These are phyloP conservation scores for Microplitis deprimator DNA, from an alignment of 2,888 invertebrate species.

Conservation along the genomic window DNA sequence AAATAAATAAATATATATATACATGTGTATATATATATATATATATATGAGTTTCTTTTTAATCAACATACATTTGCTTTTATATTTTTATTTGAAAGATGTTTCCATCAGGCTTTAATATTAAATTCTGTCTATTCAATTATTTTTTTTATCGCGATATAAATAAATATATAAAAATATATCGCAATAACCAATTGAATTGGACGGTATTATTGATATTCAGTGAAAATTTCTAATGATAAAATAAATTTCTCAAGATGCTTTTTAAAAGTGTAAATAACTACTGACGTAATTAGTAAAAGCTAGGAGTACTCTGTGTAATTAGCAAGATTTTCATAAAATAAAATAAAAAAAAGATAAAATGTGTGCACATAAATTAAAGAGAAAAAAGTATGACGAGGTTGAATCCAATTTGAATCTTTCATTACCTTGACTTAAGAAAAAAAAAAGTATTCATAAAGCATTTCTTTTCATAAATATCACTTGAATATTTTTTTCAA, in stretches of 20 bases:
- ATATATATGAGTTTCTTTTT: neutral
- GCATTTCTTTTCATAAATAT: neutral
- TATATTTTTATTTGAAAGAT: neutral
- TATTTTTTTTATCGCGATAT: neutral
- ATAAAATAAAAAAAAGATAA: conserved; percentile 8
- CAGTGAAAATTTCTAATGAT: conserved; percentile 1
- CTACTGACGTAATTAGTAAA: conserved; percentile 28
- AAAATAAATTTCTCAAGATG: conserved; percentile 24
- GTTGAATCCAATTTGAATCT: conserved; percentile 3
- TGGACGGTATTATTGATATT: neutral
- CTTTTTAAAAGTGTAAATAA: conserved; percentile 24
- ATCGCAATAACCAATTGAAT: conserved; percentile 7
- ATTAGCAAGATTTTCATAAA: conserved; percentile 20
- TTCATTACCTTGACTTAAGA: neutral
- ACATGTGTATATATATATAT: no score
- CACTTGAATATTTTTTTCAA: neutral
- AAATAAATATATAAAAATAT: conserved; percentile 3
- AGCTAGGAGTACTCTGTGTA: conserved; percentile 6
- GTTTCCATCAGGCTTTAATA: neutral
- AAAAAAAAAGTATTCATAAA: neutral
- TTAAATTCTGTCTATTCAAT: neutral
- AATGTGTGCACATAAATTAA: neutral
- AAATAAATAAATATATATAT: no score
- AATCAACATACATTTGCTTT: neutral
- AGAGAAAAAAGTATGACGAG: neutral